phyloP scores from a whole-genome alignment of 1,140 invertebrate genomes.

The Phocides pigmalion region DNA sequence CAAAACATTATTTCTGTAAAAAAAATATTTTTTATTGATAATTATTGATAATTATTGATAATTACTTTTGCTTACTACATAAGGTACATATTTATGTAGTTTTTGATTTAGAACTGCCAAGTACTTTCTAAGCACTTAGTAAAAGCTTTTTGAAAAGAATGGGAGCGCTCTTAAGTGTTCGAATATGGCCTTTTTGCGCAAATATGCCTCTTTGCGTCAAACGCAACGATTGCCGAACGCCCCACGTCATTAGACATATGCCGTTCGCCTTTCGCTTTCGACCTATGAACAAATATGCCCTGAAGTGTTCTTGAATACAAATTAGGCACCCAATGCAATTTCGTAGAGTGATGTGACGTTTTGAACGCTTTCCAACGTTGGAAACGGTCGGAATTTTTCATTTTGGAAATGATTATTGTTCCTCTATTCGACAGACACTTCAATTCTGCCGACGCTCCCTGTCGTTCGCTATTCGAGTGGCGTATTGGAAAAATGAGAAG shows the following conservation, averaged over 20 bases:
- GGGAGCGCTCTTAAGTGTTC: too few species aligned
- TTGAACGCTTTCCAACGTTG: slow-evolving; percentile 48
- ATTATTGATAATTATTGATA: too few species aligned
- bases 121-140: too few species aligned
- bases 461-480: slow-evolving; percentile 18
- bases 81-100: too few species aligned
- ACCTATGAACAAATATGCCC: slow-evolving; percentile 54
- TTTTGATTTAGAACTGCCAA: too few species aligned
- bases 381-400: slow-evolving; percentile 51
- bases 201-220: slow-evolving; percentile 17
- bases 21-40: too few species aligned
- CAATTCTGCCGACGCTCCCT: slow-evolving; percentile 12
- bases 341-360: slow-evolving; percentile 61
- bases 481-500: slow-evolving; percentile 21
- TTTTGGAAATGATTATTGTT: slow-evolving; percentile 52
- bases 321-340: slow-evolving; percentile 62
- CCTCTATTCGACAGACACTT: slow-evolving; percentile 32
- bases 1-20: too few species aligned
- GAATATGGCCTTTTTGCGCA: too few species aligned
- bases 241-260: slow-evolving; percentile 31
- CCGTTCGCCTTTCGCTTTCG: slow-evolving; percentile 24
- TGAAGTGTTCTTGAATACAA: slow-evolving; percentile 62
- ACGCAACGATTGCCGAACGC: slow-evolving; percentile 12
- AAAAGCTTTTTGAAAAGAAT: too few species aligned
- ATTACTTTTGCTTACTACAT: too few species aligned